Evolutionary conservation across 2,113 vertebrate genomes (phyloP), one percentile per base, ranked within the genome.

Genomic region (Crypturellus undulatus): DNA sequence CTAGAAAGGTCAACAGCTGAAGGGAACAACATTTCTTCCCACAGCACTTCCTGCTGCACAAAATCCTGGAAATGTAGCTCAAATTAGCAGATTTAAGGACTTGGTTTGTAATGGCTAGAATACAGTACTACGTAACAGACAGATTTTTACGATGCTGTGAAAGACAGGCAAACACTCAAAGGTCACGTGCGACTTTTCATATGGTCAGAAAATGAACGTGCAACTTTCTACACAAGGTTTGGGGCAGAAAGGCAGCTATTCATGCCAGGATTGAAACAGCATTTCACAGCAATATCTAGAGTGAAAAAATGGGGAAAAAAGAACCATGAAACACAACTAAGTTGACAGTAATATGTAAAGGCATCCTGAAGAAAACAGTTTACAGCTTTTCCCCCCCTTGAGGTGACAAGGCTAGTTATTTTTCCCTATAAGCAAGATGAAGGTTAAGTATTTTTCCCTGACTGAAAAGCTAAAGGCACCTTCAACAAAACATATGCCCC

Each of bases 361-460:
- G 10, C 6, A 49, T 58, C 67, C 30, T 70, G 0, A 0, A 79
- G 26, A 76, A 62, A 93, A 79, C 36, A 58, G 47, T 30, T 38
- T 47, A 5, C 30, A 63, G 12, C 11, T 52, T 45, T 42, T 84
- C 76, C 38, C 56, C 56, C 36, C 45, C 75, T 59, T 32, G 45
- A 76, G 13, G 68, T 34, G 42, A 65, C 0, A 10, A 80, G 22
- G 38, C 43, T 68, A 52, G 65, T 49, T 84, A 73, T 76, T 96
- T 87, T 42, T 65, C 56, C 21, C 82, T 38, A 25, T 76, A 82
- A 72, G 65, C 43, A 79, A 52, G 60, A 69, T 20, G 52, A 84
- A 67, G 24, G 64, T 38, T 38, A 92, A 89, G 81, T 81, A 91
- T 78, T 95, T 82, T 89, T 79, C 12, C 25, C 63, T n/a, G 56